Conservation (phyloP, 2,797 vertebrate species). For the Fistularia commersonii region DNA sequence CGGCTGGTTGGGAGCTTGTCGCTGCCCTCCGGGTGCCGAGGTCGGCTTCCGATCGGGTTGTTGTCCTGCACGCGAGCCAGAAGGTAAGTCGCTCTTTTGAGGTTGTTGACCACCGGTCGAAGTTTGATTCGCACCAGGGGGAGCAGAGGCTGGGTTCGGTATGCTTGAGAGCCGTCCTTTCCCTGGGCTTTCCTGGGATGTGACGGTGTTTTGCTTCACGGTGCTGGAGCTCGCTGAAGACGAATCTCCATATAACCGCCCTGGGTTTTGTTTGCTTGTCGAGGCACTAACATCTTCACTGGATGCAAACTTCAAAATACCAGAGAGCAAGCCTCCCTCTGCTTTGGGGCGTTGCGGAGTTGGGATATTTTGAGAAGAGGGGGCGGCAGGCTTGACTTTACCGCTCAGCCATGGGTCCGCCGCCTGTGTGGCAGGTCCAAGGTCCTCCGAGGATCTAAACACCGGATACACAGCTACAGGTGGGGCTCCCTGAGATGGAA, state of each 20-base stretch:
- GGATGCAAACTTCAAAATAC: conserved; percentile 70
- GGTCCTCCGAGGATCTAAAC: conserved; percentile 72
- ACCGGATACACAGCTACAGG: conserved; percentile 71
- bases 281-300: conserved; percentile 59
- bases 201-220: conserved; percentile 10
- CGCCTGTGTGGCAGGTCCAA: conserved; percentile 40
- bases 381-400: conserved; percentile 73
- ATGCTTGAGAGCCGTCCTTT: conserved; percentile 74
- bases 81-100: conserved; percentile 33
- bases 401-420: conserved; percentile 65
- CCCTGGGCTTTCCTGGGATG: conserved; percentile 51
- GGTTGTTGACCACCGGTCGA: conserved; percentile 25
- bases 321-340: conserved; percentile 67
- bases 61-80: conserved; percentile 26
- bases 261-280: conserved; percentile 32
- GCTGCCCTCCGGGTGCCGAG: conserved; percentile 23
- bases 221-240: conserved; percentile 17
- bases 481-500: conserved; percentile 63
- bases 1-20: conserved; percentile 44
- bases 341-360: conserved; percentile 52
- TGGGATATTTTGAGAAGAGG: conserved; percentile 73
- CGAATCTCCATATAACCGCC: conserved; percentile 25
- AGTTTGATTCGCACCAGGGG: conserved; percentile 45
- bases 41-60: conserved; percentile 36
- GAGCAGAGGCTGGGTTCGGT: conserved; percentile 50